Evolutionary conservation across 2,888 invertebrate genomes (phyloP).

Genomic region (Salpingus planirostris): DNA sequence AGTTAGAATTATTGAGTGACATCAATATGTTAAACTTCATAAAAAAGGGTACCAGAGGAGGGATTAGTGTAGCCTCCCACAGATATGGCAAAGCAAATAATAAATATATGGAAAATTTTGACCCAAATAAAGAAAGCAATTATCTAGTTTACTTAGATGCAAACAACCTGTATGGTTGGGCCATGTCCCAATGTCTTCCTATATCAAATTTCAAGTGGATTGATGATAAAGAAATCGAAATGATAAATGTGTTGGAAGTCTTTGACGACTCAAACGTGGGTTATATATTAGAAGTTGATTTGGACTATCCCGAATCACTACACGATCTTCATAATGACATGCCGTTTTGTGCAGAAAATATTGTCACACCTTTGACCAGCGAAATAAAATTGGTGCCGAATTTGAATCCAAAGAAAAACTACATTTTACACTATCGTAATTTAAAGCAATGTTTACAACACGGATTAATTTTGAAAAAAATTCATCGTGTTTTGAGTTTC

Average conservation of each 20-base stretch:
- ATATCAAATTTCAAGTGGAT: conserved; percentile 10
- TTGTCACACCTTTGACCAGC: conserved; percentile 1
- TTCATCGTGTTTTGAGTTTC: conserved; percentile 9
- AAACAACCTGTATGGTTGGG: conserved; percentile 16
- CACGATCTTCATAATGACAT: conserved; percentile 23
- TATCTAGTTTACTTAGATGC: too few relatives aligned
- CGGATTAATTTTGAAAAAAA: conserved; percentile 8
- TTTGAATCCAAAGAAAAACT: conserved; percentile 6
- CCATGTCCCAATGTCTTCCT: conserved; percentile 19
- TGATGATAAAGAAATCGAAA: conserved; percentile 15
- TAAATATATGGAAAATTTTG: too few relatives aligned
- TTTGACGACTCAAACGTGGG: conserved; percentile 20
- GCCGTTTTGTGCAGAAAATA: conserved; percentile 10
- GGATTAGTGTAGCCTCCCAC: too few relatives aligned
- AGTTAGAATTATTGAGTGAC: too few relatives aligned
- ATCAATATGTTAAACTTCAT: too few relatives aligned
- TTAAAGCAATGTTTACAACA: conserved; percentile 11
- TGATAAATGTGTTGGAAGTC: conserved; percentile 4
- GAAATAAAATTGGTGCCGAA: conserved; percentile 7
- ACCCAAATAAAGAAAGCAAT: too few relatives aligned
- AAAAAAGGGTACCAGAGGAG: too few relatives aligned
- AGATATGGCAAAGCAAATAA: too few relatives aligned
- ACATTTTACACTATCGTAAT: conserved; percentile 13
- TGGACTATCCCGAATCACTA: conserved; percentile 30
- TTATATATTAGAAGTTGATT: conserved; percentile 34